Percentiles rank a stretch among this genome's conserved stretches.
These are phyloP conservation scores for Smithornis capensis DNA, from an alignment of 2,113 vertebrate genomes.

Conservation along the genomic window DNA sequence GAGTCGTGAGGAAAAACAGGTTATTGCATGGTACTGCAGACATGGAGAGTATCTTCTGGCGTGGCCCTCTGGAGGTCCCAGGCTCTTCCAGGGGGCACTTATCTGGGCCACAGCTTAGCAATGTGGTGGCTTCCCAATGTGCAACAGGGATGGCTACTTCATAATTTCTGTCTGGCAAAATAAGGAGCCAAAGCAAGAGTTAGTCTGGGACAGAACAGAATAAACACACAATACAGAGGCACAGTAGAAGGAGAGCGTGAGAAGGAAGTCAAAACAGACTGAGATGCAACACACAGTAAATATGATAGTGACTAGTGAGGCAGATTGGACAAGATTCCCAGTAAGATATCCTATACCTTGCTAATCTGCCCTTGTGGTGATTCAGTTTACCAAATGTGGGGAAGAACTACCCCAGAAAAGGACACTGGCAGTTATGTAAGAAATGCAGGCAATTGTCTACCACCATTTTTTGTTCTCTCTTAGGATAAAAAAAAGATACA, in stretches of 20 bases:
- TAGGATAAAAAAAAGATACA: neutral
- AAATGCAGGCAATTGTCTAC: neutral
- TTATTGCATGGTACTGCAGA: neutral
- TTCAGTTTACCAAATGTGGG: neutral
- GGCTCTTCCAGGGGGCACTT: neutral
- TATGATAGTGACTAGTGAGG: neutral
- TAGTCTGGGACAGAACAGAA: neutral
- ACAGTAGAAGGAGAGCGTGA: neutral
- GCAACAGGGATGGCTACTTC: neutral
- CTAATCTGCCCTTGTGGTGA: neutral
- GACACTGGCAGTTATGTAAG: neutral
- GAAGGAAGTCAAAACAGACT: neutral
- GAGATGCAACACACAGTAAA: neutral
- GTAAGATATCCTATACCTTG: neutral
- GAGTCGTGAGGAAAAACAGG: neutral
- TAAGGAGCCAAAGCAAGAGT: neutral
- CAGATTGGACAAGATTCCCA: neutral
- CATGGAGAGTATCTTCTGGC: neutral
- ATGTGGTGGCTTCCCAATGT: rapidly evolving
- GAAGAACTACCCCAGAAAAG: neutral
- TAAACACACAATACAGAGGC: neutral
- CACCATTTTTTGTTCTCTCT: neutral
- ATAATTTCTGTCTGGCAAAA: neutral
- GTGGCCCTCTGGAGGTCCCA: neutral
- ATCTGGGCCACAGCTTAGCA: neutral